Conservation (phyloP, 2,797 vertebrate genomes). For the Margarornis squamiger region DNA sequence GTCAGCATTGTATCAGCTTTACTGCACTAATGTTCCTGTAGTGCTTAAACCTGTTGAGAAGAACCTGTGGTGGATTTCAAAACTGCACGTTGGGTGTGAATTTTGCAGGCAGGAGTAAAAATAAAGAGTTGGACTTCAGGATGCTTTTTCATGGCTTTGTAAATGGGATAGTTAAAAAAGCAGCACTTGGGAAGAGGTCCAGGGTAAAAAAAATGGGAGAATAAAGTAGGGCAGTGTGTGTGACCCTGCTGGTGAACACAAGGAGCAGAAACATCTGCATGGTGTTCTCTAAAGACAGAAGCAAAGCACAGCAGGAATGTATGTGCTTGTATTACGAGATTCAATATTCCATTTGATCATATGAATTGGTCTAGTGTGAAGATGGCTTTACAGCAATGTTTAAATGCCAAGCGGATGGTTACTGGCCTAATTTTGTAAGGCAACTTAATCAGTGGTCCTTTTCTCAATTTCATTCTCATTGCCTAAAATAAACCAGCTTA, state of each 20-base stretch:
- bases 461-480: not conserved
- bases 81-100: not conserved
- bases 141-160: not conserved
- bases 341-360: not conserved
- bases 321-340: not conserved
- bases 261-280: not conserved
- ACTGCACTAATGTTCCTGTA: not conserved
- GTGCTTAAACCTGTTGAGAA: not conserved
- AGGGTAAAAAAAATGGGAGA: not conserved
- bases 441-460: not conserved
- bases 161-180: not conserved
- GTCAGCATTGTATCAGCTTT: not conserved
- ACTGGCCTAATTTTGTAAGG: not conserved
- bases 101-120: not conserved
- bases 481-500: not conserved
- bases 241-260: not conserved
- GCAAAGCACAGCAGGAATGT: not conserved
- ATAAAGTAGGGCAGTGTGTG: not conserved
- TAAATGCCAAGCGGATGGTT: not conserved
- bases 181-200: not conserved
- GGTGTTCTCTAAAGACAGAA: not conserved
- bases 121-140: not conserved
- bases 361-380: not conserved
- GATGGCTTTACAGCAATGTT: not conserved
- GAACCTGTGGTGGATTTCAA: not conserved